A percentile compares a stretch with the other conserved stretches of the same genome.
Evolutionary conservation across 2,888 invertebrate genomes (phyloP).

Genomic region (Netelia melanura): DNA sequence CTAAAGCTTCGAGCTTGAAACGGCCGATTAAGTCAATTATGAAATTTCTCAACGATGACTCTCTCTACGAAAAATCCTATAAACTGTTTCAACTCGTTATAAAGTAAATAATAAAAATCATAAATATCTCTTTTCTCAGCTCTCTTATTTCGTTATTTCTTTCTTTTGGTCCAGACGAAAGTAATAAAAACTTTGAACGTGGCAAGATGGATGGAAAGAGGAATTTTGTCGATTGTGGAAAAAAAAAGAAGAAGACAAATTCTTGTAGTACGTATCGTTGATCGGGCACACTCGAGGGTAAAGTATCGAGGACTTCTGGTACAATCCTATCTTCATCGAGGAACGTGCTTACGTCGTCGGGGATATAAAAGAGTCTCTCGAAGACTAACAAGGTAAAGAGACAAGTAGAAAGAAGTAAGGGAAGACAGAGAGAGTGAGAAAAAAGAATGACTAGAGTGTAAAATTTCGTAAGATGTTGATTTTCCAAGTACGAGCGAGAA

Average conservation of each 20-base stretch:
- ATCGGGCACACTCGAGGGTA: slow-evolving; percentile 39
- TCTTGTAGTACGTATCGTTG: slow-evolving; percentile 31
- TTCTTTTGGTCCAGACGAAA: no score
- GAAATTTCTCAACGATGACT: no score
- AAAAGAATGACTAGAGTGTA: slow-evolving; percentile 9
- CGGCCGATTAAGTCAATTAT: not conserved
- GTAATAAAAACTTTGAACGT: no score
- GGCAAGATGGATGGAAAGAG: no score
- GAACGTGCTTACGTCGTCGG: slow-evolving; percentile 41
- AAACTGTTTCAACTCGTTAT: no score
- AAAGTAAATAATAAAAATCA: no score
- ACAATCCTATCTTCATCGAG: slow-evolving; percentile 43
- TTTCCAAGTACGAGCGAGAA: slow-evolving; percentile 29
- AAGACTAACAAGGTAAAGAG: slow-evolving; percentile 12
- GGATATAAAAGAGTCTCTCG: slow-evolving; percentile 16
- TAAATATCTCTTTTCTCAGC: no score
- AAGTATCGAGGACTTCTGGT: slow-evolving; percentile 32
- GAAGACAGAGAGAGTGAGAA: not conserved
- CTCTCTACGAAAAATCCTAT: no score
- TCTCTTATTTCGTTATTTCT: no score
- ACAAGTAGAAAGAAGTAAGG: not conserved
- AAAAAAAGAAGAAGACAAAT: not conserved
- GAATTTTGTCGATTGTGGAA: no score
- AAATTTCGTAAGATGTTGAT: slow-evolving; percentile 30
- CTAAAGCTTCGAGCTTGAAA: slow-evolving; percentile 1